Percentiles rank a stretch among this genome's conserved stretches.
Conservation (phyloP, 2,797 vertebrate genomes). For the Petrocephalus schoutedeni region DNA sequence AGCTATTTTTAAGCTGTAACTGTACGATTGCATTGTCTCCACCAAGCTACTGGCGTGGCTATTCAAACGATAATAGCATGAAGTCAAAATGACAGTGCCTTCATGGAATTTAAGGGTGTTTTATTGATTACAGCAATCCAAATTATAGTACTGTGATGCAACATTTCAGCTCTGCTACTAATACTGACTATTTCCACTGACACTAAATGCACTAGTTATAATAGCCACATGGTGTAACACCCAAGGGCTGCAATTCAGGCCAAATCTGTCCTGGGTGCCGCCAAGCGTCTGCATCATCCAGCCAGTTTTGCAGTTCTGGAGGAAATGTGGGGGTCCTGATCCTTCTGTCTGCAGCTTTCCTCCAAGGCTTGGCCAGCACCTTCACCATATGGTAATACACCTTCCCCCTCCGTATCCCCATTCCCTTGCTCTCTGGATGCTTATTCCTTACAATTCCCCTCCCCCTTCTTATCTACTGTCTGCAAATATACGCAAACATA, state of each 20-base stretch:
- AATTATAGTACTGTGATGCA: neutral
- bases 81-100: neutral
- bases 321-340: neutral
- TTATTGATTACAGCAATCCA: neutral
- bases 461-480: neutral
- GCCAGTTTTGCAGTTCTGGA: neutral
- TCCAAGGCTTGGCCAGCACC: neutral
- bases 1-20: neutral
- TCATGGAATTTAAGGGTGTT: neutral
- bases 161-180: neutral
- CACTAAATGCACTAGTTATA: neutral
- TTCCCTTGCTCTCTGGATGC: neutral
- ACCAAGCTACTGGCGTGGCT: neutral
- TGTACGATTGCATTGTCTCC: neutral
- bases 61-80: neutral
- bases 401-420: neutral
- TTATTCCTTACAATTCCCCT: conserved; percentile 2
- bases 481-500: neutral
- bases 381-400: neutral
- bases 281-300: neutral
- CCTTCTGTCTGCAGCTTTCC: neutral
- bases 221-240: neutral
- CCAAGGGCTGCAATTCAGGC: neutral
- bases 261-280: neutral
- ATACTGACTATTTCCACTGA: neutral